These are phyloP conservation scores for Babyrousa celebensis DNA, from an alignment of 2,797 vertebrate species.

Conservation along the genomic window DNA sequence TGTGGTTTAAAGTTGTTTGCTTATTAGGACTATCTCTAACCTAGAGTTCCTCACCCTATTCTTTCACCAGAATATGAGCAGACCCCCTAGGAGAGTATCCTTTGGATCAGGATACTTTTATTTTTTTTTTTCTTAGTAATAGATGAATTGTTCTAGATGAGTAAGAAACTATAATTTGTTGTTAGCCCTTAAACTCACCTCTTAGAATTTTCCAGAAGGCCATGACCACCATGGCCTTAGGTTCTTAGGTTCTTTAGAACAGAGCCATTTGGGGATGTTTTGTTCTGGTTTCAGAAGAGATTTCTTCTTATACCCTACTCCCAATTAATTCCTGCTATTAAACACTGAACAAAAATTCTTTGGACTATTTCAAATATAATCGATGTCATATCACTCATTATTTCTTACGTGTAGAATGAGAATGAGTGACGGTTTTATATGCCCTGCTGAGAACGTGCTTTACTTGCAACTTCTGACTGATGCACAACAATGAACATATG, in stretches of 20 bases:
- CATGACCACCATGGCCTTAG: background rate
- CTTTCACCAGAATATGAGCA: background rate
- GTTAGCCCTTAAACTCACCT: background rate
- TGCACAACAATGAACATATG: background rate
- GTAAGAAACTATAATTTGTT: background rate
- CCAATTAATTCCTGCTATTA: background rate
- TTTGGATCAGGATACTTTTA: background rate
- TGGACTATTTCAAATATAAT: background rate
- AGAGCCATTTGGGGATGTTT: background rate
- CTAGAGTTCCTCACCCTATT: background rate
- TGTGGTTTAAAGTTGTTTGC: slow-evolving; percentile 20
- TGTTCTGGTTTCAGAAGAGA: background rate
- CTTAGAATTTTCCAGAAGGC: slow-evolving; percentile 36
- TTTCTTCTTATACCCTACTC: background rate
- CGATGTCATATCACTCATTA: background rate
- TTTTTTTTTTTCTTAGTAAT: background rate
- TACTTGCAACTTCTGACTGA: background rate
- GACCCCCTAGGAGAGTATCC: background rate
- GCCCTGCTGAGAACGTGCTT: background rate
- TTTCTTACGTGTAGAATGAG: background rate
- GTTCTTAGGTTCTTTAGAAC: slow-evolving; percentile 20
- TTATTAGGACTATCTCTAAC: background rate
- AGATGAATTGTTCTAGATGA: background rate
- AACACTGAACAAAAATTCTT: background rate
- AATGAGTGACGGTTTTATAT: background rate